A percentile compares a stretch with the other conserved stretches of the same genome.
These are phyloP conservation scores for Drosophila lacertosa DNA, from an alignment of 1,140 invertebrate genomes.

Conservation along the genomic window DNA sequence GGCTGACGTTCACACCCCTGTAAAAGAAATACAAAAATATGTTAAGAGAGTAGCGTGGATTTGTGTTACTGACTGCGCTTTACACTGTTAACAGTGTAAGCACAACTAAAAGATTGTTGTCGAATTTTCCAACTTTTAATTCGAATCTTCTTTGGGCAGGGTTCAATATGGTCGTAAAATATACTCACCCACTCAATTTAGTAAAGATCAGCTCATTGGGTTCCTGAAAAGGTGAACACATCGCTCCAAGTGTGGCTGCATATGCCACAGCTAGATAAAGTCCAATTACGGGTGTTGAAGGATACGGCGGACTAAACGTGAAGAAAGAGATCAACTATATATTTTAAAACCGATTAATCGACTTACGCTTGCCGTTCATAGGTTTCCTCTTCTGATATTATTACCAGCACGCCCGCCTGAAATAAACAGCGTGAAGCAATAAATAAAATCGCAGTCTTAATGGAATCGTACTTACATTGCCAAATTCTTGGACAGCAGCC, in stretches of 20 bases:
- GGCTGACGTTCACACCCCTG: not conserved
- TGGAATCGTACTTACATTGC: conserved; percentile 14
- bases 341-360: too few relatives aligned
- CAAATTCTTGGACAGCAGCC: conserved; percentile 35
- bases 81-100: too few relatives aligned
- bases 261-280: conserved; percentile 54
- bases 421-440: not conserved
- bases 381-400: conserved; percentile 28
- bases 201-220: conserved; percentile 26
- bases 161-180: too few relatives aligned
- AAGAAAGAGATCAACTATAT: too few relatives aligned
- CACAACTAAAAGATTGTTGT: too few relatives aligned
- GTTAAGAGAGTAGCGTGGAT: too few relatives aligned
- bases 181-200: conserved; percentile 9
- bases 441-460: too few relatives aligned
- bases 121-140: too few relatives aligned
- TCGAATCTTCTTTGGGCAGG: too few relatives aligned
- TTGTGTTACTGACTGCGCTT: too few relatives aligned
- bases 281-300: conserved; percentile 41
- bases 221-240: conserved; percentile 47
- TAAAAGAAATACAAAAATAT: not conserved
- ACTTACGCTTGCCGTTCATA: conserved; percentile 59
- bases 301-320: conserved; percentile 41
- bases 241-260: conserved; percentile 27
- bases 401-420: conserved; percentile 39